These are phyloP conservation scores for Apamea monoglypha DNA, from an alignment of 2,888 invertebrate species.

Conservation along the genomic window DNA sequence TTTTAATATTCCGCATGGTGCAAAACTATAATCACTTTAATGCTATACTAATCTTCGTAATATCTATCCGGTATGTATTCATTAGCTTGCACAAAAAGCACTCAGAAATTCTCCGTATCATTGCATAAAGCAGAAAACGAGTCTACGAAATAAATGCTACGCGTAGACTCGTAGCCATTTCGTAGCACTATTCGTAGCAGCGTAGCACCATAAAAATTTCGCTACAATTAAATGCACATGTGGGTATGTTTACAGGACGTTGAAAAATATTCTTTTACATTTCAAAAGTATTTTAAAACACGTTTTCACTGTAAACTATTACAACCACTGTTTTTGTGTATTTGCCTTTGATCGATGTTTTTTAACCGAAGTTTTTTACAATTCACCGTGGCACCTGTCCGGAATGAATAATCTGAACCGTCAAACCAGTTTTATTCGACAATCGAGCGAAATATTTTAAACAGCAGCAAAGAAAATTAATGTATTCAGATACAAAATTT, in stretches of 20 bases:
- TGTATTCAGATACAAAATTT: slow-evolving; percentile 54
- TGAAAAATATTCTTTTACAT: not conserved
- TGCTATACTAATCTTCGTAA: not conserved
- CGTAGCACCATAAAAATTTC: slow-evolving; percentile 43
- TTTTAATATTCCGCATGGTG: not conserved
- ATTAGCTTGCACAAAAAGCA: not conserved
- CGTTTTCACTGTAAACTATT: not conserved
- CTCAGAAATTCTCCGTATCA: not conserved
- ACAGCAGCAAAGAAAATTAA: slow-evolving; percentile 46
- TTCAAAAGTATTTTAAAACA: slow-evolving; percentile 6
- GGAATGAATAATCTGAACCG: slow-evolving; percentile 8
- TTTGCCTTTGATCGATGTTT: slow-evolving; percentile 10
- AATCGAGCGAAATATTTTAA: slow-evolving; percentile 27
- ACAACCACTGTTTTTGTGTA: not conserved
- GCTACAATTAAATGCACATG: slow-evolving; percentile 13
- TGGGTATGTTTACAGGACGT: not conserved
- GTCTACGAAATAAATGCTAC: slow-evolving; percentile 1
- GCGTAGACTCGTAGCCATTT: slow-evolving; percentile 43
- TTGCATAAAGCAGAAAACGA: slow-evolving; percentile 13
- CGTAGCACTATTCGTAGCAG: slow-evolving; percentile 52
- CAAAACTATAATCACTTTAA: not conserved
- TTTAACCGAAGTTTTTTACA: slow-evolving; percentile 19
- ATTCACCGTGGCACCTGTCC: not conserved
- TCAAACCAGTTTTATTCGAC: slow-evolving; percentile 33
- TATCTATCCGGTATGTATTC: not conserved